These are phyloP conservation scores for Potorous gilbertii DNA, from an alignment of 2,797 vertebrate genomes.

Conservation along the genomic window DNA sequence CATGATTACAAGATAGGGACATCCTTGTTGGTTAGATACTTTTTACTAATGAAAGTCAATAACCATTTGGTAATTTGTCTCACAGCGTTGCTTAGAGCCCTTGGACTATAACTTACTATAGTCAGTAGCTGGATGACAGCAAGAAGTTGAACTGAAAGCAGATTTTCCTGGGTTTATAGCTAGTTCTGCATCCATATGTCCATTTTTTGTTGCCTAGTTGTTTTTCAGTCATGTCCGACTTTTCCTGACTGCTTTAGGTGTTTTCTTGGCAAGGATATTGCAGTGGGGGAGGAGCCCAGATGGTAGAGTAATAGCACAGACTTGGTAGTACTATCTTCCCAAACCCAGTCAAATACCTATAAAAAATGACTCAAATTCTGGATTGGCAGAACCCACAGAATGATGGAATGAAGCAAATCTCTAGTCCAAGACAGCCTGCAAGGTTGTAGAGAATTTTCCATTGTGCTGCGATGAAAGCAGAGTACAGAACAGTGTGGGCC, in stretches of 20 bases:
- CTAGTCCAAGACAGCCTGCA: no score
- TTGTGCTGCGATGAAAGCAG: no score
- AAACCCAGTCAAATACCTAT: no score
- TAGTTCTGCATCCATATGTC: not conserved
- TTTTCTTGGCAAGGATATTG: not conserved
- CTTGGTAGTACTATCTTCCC: no score
- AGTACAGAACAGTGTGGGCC: no score
- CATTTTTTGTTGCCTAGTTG: not conserved
- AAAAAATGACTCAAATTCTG: no score
- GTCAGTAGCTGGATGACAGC: not conserved
- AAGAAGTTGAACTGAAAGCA: not conserved
- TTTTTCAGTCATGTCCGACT: not conserved
- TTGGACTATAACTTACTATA: not conserved
- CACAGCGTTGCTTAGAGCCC: not conserved
- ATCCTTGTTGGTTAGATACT: not conserved
- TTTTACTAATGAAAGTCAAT: not conserved
- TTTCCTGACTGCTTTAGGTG: not conserved
- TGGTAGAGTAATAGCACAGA: no score
- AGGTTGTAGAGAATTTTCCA: no score
- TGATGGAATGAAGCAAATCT: no score
- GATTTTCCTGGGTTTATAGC: not conserved
- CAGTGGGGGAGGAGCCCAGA: not conserved
- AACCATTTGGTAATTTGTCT: not conserved
- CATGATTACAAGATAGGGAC: not conserved
- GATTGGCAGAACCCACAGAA: no score